Base-by-base conservation (phyloP, 2,888 invertebrate species). In the Siphlonurus alternatus region DNA sequence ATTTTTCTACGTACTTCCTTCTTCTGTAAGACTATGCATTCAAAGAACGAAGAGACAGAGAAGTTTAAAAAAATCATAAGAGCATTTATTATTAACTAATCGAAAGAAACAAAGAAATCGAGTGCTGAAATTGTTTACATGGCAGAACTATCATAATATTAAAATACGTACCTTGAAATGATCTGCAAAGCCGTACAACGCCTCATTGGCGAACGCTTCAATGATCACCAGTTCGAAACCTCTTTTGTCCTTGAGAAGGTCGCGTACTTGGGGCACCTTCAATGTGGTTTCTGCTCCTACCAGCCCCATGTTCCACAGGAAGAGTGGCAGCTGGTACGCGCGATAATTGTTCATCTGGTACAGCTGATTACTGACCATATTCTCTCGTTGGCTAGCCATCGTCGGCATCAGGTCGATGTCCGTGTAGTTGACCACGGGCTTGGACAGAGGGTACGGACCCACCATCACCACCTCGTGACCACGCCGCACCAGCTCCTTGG, bases 141-240 rank as follows among this genome's bases (percentile, higher is more conserved):
- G n/a, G n/a, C n/a, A n/a, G n/a, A n/a, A n/a, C n/a, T n/a, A n/a
- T n/a, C n/a, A n/a, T n/a, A n/a, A n/a, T n/a, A n/a, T n/a, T n/a
- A n/a, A n/a, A n/a, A n/a, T n/a, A n/a, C n/a, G 15, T 56, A 79
- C 77, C 25, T 78, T 74, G 61, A 85, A 72, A 63, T 79, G 71
- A 70, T 83, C 74, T 1, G 81, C 82, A 19, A 85, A 73, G 0
- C 81, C 84, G 67, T 84, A 72, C 60, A 80, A 73, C 68, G 85
- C 85, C 67, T 85, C 83, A 23, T 79, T 78, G 65, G 79, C 81
- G 68, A 85, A 85, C 65, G 80, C 77, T 72, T 84, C 84, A 5
- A 78, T 75, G 2, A 85, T 72, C 0, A 83, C 73, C 2, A 84
- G 69, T 54, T 70, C 70, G 53, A 67, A 70, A 20, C 53, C 20